Evolutionary conservation across 2,888 invertebrate genomes (phyloP).

Genomic region (Athalia rosae): DNA sequence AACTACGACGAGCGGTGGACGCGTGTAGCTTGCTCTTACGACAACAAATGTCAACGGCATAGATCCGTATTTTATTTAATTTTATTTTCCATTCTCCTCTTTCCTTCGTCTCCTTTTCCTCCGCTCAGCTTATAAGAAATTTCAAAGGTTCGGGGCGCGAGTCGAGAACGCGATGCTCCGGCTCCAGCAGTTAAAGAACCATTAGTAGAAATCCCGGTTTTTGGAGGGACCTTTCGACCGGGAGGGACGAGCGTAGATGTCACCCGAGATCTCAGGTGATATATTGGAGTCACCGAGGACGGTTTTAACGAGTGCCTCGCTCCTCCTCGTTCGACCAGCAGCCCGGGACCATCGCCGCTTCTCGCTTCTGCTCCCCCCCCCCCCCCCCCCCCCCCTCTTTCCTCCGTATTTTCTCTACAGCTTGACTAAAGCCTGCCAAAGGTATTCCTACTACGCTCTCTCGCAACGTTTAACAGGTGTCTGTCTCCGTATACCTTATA

Average conservation of each 20-base stretch:
- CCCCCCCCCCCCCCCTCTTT: too few species aligned
- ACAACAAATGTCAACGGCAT: conserved; percentile 23
- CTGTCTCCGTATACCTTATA: background rate
- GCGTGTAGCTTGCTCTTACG: background rate
- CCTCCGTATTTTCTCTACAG: too few species aligned
- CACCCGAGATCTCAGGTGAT: conserved; percentile 67
- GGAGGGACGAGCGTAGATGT: conserved; percentile 60
- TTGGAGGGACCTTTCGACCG: conserved; percentile 53
- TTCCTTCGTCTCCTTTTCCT: background rate
- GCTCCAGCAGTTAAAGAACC: conserved; percentile 65
- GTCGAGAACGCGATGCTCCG: background rate
- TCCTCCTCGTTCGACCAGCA: background rate
- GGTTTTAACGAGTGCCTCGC: conserved; percentile 45
- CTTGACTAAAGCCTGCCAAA: background rate
- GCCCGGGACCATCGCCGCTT: background rate
- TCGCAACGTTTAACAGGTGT: conserved; percentile 66
- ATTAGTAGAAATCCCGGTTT: conserved; percentile 68
- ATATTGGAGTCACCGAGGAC: conserved; percentile 59
- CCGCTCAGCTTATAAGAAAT: background rate
- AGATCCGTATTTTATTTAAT: too few species aligned
- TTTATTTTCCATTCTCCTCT: too few species aligned
- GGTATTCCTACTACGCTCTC: conserved; percentile 12
- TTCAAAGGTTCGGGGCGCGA: conserved; percentile 5
- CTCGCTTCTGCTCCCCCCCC: background rate
- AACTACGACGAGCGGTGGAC: conserved; percentile 10